Conservation (phyloP, 1,140 invertebrate species). For the Thaumetopoea pityocampa region DNA sequence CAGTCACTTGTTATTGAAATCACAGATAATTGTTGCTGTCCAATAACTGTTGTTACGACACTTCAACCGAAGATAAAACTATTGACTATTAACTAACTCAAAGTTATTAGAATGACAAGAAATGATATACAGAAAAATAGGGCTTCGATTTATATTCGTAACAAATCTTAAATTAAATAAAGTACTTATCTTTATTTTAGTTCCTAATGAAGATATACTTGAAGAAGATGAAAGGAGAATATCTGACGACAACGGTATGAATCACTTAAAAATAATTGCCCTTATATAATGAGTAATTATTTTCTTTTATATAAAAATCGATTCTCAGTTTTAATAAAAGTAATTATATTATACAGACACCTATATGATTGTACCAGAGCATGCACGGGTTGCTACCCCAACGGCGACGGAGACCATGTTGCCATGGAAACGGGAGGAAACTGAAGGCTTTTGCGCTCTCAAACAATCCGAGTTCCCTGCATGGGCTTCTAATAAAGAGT, state of each 20-base stretch:
- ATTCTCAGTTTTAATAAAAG: no score
- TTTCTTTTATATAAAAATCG: no score
- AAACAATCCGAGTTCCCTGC: slow-evolving; percentile 93
- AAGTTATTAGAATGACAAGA: no score
- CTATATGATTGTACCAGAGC: slow-evolving; percentile 72
- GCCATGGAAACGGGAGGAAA: slow-evolving; percentile 91
- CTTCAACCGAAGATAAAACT: no score
- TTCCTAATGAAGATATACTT: slow-evolving; percentile 72
- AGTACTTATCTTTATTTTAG: slow-evolving; percentile 45
- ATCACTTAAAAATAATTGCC: neutral
- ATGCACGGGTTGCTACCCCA: slow-evolving; percentile 85
- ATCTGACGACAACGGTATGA: slow-evolving; percentile 66
- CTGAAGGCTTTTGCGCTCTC: slow-evolving; percentile 81
- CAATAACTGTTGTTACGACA: no score
- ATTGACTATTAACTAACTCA: no score
- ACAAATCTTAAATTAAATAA: no score
- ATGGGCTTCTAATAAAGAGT: slow-evolving; percentile 95
- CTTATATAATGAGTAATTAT: slow-evolving; percentile 1
- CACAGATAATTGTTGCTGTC: no score
- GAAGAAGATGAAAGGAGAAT: slow-evolving; percentile 72
- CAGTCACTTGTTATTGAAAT: no score
- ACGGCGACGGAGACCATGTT: slow-evolving; percentile 90
- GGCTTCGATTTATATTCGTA: no score
- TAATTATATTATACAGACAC: slow-evolving; percentile 36
- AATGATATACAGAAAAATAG: no score